phyloP scores from a whole-genome alignment of 1,140 invertebrate genomes.

The Chionoecetes opilio region DNA sequence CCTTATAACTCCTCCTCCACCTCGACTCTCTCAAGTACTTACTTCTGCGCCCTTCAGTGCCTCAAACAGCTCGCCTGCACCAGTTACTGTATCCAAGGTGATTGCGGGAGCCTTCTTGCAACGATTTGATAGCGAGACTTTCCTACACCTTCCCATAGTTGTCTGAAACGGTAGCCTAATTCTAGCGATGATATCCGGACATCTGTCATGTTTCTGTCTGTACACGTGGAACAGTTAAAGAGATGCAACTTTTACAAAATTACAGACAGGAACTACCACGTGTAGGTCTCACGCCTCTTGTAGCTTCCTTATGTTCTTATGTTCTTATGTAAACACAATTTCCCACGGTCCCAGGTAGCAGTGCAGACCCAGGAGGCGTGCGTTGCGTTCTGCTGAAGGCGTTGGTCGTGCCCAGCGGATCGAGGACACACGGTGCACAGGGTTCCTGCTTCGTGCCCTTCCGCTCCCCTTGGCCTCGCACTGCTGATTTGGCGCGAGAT shows the following conservation, averaged over 20 bases:
- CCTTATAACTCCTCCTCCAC: not conserved
- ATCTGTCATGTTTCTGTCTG: too few species aligned
- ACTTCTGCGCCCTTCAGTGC: not conserved
- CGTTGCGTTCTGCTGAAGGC: conserved; percentile 4
- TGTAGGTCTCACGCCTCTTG: too few species aligned
- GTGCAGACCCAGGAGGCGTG: too few species aligned
- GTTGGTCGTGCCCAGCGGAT: not conserved
- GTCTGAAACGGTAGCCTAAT: too few species aligned
- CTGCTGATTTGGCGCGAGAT: not conserved
- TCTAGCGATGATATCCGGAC: too few species aligned
- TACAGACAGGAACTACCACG: too few species aligned
- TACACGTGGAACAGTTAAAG: too few species aligned
- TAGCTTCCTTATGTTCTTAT: too few species aligned
- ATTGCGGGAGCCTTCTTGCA: not conserved
- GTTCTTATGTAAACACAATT: too few species aligned
- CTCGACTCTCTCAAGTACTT: not conserved
- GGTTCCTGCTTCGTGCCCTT: conserved; percentile 14
- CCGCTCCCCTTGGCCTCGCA: not conserved
- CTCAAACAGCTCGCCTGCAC: not conserved
- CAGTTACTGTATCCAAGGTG: conserved; percentile 21
- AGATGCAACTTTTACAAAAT: too few species aligned
- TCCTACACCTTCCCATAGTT: too few species aligned
- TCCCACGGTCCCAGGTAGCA: not conserved
- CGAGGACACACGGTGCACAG: not conserved
- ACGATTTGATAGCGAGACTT: too few species aligned